Percentiles rank a stretch among this genome's conserved stretches.
Conservation (phyloP, 2,113 vertebrate species). For the Arvicanthis niloticus region DNA sequence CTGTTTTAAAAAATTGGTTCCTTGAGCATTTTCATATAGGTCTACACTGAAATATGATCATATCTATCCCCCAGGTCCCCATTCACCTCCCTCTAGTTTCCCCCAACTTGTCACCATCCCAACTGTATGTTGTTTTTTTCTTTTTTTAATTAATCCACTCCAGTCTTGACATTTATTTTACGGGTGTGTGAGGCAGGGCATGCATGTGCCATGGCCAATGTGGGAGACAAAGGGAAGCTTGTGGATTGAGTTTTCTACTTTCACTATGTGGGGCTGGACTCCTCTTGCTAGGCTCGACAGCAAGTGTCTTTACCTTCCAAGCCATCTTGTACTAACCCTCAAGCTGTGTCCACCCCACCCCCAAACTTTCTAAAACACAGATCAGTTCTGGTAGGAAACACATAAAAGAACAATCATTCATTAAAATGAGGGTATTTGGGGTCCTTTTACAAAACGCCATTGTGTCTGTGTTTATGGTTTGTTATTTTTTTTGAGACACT, state of each 20-base stretch:
- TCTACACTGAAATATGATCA: not conserved
- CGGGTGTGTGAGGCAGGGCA: not conserved
- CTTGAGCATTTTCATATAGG: not conserved
- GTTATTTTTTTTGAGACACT: not conserved
- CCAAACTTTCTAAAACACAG: not conserved
- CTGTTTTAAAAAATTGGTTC: not conserved
- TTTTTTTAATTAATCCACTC: not conserved
- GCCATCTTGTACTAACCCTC: not conserved
- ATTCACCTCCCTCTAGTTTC: not conserved
- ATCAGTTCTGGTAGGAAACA: not conserved
- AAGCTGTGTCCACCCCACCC: not conserved
- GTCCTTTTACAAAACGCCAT: conserved; percentile 1
- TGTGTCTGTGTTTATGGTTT: not conserved
- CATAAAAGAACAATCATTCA: not conserved
- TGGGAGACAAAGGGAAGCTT: not conserved
- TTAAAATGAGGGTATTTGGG: not conserved
- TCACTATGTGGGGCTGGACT: not conserved
- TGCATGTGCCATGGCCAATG: not conserved
- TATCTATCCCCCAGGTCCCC: not conserved
- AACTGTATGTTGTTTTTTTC: not conserved
- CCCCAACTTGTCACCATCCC: not conserved
- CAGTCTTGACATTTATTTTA: not conserved
- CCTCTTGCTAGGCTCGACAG: not conserved
- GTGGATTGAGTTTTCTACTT: not conserved
- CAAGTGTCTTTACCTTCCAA: not conserved